Percentiles rank a stretch among this genome's conserved stretches.
Evolutionary conservation across 2,113 vertebrate genomes (phyloP).

Genomic region (Mesitornis unicolor): DNA sequence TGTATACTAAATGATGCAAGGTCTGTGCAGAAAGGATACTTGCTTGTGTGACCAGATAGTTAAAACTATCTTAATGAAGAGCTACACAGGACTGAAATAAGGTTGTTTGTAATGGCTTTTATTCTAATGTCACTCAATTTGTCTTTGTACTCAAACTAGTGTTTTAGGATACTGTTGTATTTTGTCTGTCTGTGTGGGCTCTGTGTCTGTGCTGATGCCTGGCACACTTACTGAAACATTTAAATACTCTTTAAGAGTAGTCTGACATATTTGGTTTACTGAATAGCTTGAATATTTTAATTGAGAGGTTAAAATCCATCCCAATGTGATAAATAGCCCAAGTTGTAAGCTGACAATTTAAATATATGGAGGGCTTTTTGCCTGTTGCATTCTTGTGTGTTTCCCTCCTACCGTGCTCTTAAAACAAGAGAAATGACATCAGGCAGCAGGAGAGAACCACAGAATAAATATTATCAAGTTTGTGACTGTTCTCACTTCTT

Average conservation of each 20-base stretch:
- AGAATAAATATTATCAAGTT: not conserved
- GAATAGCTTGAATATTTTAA: not conserved
- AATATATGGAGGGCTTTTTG: slow-evolving; percentile 31
- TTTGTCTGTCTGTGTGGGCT: not conserved
- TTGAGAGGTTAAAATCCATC: slow-evolving; percentile 2
- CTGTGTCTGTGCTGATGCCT: not conserved
- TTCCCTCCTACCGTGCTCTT: not conserved
- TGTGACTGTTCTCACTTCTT: not conserved
- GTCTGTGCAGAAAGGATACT: not conserved
- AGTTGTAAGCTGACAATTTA: slow-evolving; percentile 21
- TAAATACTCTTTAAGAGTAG: not conserved
- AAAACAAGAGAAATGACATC: not conserved
- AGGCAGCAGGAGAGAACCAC: not conserved
- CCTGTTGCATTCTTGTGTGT: not conserved
- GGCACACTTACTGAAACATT: not conserved
- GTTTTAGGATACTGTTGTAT: not conserved
- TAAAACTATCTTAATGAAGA: not conserved
- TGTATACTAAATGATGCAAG: not conserved
- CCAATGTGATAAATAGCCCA: not conserved
- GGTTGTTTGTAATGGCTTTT: not conserved
- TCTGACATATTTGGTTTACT: not conserved
- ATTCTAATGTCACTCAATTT: not conserved
- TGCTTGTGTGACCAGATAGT: not conserved
- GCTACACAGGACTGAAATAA: not conserved
- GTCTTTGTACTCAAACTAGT: not conserved